phyloP scores from a whole-genome alignment of 2,888 invertebrate species.

The Baccha elongata region DNA sequence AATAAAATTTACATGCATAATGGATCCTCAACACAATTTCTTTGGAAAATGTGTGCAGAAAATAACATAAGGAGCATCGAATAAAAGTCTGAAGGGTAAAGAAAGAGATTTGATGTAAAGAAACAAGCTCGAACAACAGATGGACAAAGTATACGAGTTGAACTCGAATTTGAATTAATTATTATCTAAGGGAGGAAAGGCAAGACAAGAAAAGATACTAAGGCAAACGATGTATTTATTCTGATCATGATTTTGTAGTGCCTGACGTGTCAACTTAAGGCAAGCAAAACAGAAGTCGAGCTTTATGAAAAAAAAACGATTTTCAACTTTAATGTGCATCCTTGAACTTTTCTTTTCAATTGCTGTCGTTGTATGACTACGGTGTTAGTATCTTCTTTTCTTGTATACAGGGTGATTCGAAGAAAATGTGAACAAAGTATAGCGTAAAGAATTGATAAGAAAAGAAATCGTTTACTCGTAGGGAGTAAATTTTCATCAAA shows the following conservation, averaged over 20 bases:
- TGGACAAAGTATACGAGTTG: conserved; percentile 58
- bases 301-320: conserved; percentile 30
- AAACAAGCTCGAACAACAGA: conserved; percentile 46
- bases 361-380: conserved; percentile 24
- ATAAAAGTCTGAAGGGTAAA: not conserved
- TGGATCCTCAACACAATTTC: conserved; percentile 67
- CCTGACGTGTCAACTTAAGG: conserved; percentile 21
- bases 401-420: no score
- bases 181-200: conserved; percentile 46
- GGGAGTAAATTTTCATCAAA: no score
- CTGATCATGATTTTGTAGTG: conserved; percentile 62
- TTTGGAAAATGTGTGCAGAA: conserved; percentile 51
- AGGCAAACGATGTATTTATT: conserved; percentile 61
- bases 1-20: conserved; percentile 61
- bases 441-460: no score
- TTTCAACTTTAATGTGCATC: conserved; percentile 63
- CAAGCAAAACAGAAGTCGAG: conserved; percentile 8
- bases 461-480: no score
- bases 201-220: not conserved
- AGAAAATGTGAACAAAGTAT: no score
- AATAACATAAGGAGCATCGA: conserved; percentile 4
- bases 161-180: conserved; percentile 72
- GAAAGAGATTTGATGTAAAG: not conserved
- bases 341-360: conserved; percentile 71
- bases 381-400: no score